Conservation (phyloP, 1,140 invertebrate genomes). For the Zophobas atratus region DNA sequence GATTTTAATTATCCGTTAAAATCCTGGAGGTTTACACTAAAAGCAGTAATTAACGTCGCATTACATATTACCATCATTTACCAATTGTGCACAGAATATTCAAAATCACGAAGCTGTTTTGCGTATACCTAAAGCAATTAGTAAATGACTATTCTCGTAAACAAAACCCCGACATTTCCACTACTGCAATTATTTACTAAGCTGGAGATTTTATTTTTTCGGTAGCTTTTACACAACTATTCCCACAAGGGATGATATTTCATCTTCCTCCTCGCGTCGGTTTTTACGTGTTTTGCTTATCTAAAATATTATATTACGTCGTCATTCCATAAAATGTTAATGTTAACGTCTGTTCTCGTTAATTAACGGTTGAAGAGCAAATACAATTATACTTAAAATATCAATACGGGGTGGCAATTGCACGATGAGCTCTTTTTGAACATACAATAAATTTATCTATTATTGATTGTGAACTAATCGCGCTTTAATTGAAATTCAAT, state of each 20-base stretch:
- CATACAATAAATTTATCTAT: conserved; percentile 16
- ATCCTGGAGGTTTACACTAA: not conserved
- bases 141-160: not conserved
- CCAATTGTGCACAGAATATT: not conserved
- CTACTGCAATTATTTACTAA: conserved; percentile 13
- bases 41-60: conserved; percentile 2
- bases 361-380: not conserved
- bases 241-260: conserved; percentile 36
- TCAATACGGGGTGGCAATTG: conserved; percentile 3
- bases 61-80: not conserved
- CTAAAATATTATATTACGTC: conserved; percentile 18
- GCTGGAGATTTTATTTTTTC: conserved; percentile 27
- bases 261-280: conserved; percentile 15
- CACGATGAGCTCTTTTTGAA: not conserved
- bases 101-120: not conserved
- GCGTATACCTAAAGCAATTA: no score
- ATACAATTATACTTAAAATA: conserved; percentile 22
- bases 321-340: not conserved
- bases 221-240: conserved; percentile 25
- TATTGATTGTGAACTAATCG: conserved; percentile 45
- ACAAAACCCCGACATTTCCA: not conserved
- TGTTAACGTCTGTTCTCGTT: not conserved
- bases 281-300: conserved; percentile 32
- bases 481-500: conserved; percentile 46
- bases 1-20: not conserved